These are phyloP conservation scores for Lumbricus terrestris DNA, from an alignment of 2,888 invertebrate genomes.

Conservation along the genomic window DNA sequence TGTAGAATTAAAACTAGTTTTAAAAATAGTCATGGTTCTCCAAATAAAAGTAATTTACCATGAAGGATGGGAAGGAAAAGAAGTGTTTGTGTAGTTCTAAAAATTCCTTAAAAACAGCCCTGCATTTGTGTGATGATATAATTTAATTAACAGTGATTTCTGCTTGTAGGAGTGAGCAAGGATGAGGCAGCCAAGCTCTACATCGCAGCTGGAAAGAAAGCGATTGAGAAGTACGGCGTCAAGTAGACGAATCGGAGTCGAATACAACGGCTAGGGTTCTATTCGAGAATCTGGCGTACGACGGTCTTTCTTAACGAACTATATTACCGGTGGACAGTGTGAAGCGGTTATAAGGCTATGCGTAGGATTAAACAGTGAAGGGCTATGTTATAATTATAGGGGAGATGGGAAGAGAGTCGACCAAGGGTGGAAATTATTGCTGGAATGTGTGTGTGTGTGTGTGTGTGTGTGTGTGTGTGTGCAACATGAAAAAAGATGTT, in stretches of 20 bases:
- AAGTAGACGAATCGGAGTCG: background rate
- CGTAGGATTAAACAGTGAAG: no score
- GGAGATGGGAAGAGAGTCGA: background rate
- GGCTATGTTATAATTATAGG: no score
- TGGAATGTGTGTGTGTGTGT: background rate
- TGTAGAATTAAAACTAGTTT: no score
- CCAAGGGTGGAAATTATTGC: background rate
- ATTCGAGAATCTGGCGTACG: background rate
- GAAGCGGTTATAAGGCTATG: no score
- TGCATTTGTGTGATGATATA: no score
- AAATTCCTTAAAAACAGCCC: no score
- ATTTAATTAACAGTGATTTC: background rate
- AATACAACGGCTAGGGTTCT: background rate
- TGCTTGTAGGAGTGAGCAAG: background rate
- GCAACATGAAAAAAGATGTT: background rate
- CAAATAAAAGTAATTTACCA: background rate
- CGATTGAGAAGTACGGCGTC: slow-evolving; percentile 8
- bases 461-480: background rate
- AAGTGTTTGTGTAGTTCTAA: no score
- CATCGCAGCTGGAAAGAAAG: slow-evolving; percentile 8
- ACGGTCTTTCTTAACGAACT: background rate
- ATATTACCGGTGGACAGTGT: background rate
- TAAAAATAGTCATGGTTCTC: no score
- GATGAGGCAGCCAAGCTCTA: background rate
- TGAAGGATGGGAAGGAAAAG: no score